A percentile compares a stretch with the other conserved stretches of the same genome.
Evolutionary conservation across 64 coral and sea anemone species (phyloP).

Genomic region (Montipora foliosa): DNA sequence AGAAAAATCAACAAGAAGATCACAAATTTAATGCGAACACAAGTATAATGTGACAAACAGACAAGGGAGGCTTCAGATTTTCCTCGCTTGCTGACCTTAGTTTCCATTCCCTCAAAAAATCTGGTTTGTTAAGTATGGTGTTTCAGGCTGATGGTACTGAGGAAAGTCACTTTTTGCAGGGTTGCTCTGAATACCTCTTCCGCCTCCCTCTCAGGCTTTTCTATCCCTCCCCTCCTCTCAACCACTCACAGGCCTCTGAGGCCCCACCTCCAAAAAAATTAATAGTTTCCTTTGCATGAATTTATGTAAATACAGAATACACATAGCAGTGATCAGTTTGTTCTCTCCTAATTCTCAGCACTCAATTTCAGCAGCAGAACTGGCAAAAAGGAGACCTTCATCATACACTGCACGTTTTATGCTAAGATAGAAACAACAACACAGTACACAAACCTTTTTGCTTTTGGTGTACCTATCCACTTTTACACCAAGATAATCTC

Average conservation of each 20-base stretch:
- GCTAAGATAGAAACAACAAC: background rate
- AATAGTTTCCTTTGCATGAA: too few species aligned
- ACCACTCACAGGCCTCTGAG: too few species aligned
- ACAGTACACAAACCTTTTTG: constrained; percentile 79
- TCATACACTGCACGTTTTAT: constrained; percentile 8
- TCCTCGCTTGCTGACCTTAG: too few species aligned
- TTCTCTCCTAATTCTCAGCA: constrained; percentile 82
- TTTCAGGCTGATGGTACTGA: too few species aligned
- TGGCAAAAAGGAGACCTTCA: constrained; percentile 79
- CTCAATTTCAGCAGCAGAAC: constrained; percentile 89
- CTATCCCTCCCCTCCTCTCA: too few species aligned
- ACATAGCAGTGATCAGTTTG: constrained; percentile 1
- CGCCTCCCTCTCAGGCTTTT: too few species aligned
- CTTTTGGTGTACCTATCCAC: constrained; percentile 99
- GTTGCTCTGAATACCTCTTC: too few species aligned
- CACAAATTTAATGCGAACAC: background rate
- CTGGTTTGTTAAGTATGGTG: too few species aligned
- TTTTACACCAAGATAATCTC: constrained; percentile 93
- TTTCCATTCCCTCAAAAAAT: too few species aligned
- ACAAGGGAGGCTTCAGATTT: background rate
- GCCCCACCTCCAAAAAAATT: too few species aligned
- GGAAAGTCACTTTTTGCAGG: too few species aligned
- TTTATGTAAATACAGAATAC: background rate
- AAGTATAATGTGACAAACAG: background rate
- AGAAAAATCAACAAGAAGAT: background rate